Conservation (phyloP, 2,113 vertebrate species). For the Campylorhamphus procurvoides region DNA sequence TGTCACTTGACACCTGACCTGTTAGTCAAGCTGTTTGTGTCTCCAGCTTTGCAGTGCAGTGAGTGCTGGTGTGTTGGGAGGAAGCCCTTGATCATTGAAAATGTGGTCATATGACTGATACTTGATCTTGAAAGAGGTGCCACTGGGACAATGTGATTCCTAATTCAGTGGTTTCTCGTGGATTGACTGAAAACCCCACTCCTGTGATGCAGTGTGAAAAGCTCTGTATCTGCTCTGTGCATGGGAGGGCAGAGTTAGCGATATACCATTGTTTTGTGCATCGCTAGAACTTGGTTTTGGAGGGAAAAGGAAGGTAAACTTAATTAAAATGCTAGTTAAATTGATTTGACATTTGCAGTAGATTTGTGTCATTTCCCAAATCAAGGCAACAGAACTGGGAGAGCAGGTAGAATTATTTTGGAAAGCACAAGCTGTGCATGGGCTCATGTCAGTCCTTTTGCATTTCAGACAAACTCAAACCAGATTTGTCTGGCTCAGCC, state of each 20-base stretch:
- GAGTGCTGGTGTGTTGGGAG: not conserved
- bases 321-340: not conserved
- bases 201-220: not conserved
- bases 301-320: not conserved
- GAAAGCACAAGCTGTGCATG: not conserved
- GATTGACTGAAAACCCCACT: not conserved
- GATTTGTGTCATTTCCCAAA: not conserved
- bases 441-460: not conserved
- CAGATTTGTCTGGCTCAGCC: not conserved
- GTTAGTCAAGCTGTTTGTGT: not conserved
- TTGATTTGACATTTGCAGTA: not conserved
- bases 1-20: not conserved
- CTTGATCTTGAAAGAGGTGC: not conserved
- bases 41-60: not conserved
- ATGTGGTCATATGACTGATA: not conserved
- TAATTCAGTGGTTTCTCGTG: not conserved
- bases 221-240: not conserved
- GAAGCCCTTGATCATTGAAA: not conserved
- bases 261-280: not conserved
- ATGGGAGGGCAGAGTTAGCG: not conserved
- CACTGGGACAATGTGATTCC: not conserved
- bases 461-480: not conserved
- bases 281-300: not conserved
- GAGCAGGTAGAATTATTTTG: not conserved
- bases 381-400: not conserved